Evolutionary conservation across 2,888 invertebrate species (phyloP).

Genomic region (Synanthedon vespiformis): DNA sequence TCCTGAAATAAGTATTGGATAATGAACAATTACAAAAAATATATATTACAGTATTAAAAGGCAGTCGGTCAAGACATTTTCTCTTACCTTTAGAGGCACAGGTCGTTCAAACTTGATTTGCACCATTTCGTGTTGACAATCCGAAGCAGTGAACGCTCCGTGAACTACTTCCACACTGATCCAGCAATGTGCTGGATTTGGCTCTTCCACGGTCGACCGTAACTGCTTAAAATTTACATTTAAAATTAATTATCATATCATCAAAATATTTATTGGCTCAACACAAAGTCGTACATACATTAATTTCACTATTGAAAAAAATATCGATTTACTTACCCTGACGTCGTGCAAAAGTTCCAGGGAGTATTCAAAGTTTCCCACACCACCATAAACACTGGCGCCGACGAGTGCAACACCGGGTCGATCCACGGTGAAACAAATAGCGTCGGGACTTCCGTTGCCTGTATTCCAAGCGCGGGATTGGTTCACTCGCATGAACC

Average conservation of each 20-base stretch:
- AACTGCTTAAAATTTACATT: conserved; percentile 33
- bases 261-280: too few species aligned
- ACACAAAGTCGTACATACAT: too few species aligned
- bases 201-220: conserved; percentile 56
- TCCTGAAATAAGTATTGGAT: conserved; percentile 73
- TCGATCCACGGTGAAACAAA: conserved; percentile 93
- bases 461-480: conserved; percentile 97
- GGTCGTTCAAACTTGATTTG: conserved; percentile 93
- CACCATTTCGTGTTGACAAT: conserved; percentile 88
- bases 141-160: conserved; percentile 86
- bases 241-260: too few species aligned
- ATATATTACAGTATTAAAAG: too few species aligned
- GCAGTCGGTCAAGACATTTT: not conserved
- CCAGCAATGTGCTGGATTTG: conserved; percentile 79
- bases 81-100: conserved; percentile 81
- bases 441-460: conserved; percentile 95
- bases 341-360: conserved; percentile 85
- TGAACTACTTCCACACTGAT: conserved; percentile 86
- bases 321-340: conserved; percentile 20
- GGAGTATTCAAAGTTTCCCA: conserved; percentile 90
- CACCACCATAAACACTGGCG: conserved; percentile 90
- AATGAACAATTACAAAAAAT: not conserved
- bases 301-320: too few species aligned
- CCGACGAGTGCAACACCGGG: conserved; percentile 91
- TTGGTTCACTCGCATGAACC: conserved; percentile 91